These are phyloP conservation scores for Asobara japonica DNA, from an alignment of 1,140 invertebrate species.

Conservation along the genomic window DNA sequence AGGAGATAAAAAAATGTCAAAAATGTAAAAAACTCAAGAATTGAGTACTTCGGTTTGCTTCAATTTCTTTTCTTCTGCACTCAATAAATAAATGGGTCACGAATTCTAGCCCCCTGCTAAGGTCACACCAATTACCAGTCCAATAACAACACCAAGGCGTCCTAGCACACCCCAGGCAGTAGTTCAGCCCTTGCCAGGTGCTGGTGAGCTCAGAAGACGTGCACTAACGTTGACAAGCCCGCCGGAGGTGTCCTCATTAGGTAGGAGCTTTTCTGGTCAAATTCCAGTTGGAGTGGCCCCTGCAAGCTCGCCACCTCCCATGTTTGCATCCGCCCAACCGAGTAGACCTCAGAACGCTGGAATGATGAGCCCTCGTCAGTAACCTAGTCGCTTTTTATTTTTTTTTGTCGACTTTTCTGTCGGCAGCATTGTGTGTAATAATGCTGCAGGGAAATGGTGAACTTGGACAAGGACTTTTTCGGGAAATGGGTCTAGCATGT, in stretches of 20 bases:
- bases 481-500: too few relatives aligned
- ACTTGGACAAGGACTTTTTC: too few relatives aligned
- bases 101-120: slow-evolving; percentile 41
- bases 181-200: slow-evolving; percentile 34
- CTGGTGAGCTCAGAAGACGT: slow-evolving; percentile 54
- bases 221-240: slow-evolving; percentile 47
- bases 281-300: slow-evolving; percentile 37
- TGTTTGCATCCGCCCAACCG: neutral
- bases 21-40: neutral
- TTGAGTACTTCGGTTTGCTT: neutral
- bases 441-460: neutral
- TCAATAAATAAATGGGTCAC: neutral
- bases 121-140: slow-evolving; percentile 24
- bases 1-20: neutral
- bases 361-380: slow-evolving; percentile 12
- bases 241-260: slow-evolving; percentile 39
- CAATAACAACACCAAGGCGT: slow-evolving; percentile 9
- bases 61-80: too few relatives aligned
- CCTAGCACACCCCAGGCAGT: slow-evolving; percentile 36
- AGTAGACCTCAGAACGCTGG: neutral
- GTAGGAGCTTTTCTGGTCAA: slow-evolving; percentile 30
- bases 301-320: slow-evolving; percentile 35
- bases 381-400: neutral
- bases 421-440: too few relatives aligned
- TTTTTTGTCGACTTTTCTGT: neutral